These are phyloP conservation scores for Rhizoglyphus robini DNA, from an alignment of 1,140 invertebrate species.

Conservation along the genomic window DNA sequence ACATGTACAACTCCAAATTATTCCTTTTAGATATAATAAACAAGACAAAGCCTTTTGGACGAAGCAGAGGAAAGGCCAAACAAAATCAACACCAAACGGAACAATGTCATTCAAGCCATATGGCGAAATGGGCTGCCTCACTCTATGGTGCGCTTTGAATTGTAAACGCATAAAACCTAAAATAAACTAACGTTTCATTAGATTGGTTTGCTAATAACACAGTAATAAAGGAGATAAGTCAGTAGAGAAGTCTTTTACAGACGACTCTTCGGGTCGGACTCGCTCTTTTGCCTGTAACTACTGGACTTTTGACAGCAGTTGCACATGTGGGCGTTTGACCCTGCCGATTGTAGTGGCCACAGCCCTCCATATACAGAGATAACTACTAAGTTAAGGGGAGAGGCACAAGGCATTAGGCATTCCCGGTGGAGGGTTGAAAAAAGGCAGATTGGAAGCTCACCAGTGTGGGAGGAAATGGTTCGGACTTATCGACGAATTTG, in stretches of 20 bases:
- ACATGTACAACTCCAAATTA: too few relatives aligned
- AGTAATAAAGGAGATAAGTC: not conserved
- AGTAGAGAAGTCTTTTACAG: not conserved
- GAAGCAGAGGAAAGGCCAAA: too few relatives aligned
- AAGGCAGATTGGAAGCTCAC: constrained; percentile 1
- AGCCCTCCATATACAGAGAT: constrained; percentile 31
- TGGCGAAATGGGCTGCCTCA: too few relatives aligned
- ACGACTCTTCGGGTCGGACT: not conserved
- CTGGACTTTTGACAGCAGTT: not conserved
- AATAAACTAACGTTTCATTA: too few relatives aligned
- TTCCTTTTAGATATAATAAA: too few relatives aligned
- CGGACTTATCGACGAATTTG: not conserved
- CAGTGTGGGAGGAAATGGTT: constrained; percentile 11
- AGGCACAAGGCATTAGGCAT: not conserved
- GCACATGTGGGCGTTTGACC: constrained; percentile 19
- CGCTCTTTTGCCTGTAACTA: not conserved
- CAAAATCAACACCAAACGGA: too few relatives aligned
- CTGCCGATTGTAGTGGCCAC: constrained; percentile 47
- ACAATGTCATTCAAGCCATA: too few relatives aligned
- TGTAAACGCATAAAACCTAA: too few relatives aligned
- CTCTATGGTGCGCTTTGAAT: too few relatives aligned
- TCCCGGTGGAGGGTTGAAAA: constrained; percentile 31
- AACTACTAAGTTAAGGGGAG: constrained; percentile 18
- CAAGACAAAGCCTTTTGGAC: too few relatives aligned
- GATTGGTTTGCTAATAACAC: constrained; percentile 2